Evolutionary conservation across 2,888 invertebrate species (phyloP), one percentile per base, ranked within the genome.

Genomic region (Apeira syringaria): DNA sequence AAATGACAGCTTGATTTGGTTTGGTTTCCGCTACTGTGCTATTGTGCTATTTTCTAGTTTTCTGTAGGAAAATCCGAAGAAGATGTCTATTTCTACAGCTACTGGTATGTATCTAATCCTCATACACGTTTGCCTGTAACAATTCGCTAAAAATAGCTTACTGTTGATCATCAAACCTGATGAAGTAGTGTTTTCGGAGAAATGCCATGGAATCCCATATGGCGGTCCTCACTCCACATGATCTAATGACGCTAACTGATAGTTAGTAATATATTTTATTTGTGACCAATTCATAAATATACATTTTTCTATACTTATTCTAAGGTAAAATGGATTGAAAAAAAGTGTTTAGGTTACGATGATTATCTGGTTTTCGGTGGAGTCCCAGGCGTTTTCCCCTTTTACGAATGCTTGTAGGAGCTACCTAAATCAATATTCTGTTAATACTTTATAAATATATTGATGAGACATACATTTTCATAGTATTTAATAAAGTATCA

Each of bases 11-110:
- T 88, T 88, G 88, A 88, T 85, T 88, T 86, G 86, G 88, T 88
- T 88, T 88, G 87, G 88, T 88, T 87, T 88, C 88, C 87, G 87
- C 88, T 84, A 84, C 87, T 88, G 88, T 88, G 81, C 87, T 87
- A 76, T 85, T 86, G 87, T 85, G 82, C 84, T 86, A 87, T 85
- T 87, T 87, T 85, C 82, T 76, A 74, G 77, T 78, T 87, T 87
- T 84, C 71, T 68, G 64, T 78, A 70, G 73, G 66, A 76, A 77
- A 80, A 80, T 74, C 74, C 56, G 50, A 56, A 68, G 69, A 86
- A 76, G 80, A 88, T 88, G 88, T 88, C 88, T 56, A 88, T 88
- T 77, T 88, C 88, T 61, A 84, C 88, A 55, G 88, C 88, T 71
- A 87, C 87, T 85, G 88, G 88, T 88, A 84, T 69, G 61, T 72